phyloP scores from a whole-genome alignment of 1,140 invertebrate genomes.

The Palaemon carinicauda region DNA sequence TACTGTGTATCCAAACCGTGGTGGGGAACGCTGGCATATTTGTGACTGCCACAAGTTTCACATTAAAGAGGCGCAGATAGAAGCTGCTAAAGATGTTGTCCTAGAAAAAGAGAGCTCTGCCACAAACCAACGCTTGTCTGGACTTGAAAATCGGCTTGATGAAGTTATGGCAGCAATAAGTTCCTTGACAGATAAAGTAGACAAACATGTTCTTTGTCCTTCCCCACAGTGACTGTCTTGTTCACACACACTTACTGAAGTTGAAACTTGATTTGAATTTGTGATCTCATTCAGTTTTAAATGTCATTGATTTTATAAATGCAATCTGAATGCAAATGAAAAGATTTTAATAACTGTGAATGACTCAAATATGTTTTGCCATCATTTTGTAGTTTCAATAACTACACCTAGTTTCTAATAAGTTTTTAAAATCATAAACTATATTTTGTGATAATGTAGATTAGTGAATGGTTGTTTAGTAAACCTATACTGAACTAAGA shows the following conservation, averaged over 20 bases:
- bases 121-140: constrained; percentile 15
- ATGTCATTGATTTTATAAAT: background rate
- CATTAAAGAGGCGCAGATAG: constrained; percentile 49
- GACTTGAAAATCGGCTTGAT: constrained; percentile 36
- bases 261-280: background rate
- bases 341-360: background rate
- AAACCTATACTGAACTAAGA: too few species aligned
- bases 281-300: background rate
- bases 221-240: constrained; percentile 33
- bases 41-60: constrained; percentile 52
- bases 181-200: constrained; percentile 36
- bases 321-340: background rate
- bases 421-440: background rate
- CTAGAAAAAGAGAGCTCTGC: constrained; percentile 33
- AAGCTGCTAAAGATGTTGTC: constrained; percentile 52
- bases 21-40: constrained; percentile 30
- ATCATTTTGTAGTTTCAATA: background rate
- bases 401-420: background rate
- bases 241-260: constrained; percentile 7
- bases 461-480: too few species aligned
- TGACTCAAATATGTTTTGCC: too few species aligned
- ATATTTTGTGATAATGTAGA: background rate
- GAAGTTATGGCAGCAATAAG: constrained; percentile 30
- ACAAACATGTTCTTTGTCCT: constrained; percentile 48
- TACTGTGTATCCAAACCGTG: constrained; percentile 39